Base-by-base conservation (phyloP, 2,888 invertebrate species). In the Harpalus rubripes region DNA sequence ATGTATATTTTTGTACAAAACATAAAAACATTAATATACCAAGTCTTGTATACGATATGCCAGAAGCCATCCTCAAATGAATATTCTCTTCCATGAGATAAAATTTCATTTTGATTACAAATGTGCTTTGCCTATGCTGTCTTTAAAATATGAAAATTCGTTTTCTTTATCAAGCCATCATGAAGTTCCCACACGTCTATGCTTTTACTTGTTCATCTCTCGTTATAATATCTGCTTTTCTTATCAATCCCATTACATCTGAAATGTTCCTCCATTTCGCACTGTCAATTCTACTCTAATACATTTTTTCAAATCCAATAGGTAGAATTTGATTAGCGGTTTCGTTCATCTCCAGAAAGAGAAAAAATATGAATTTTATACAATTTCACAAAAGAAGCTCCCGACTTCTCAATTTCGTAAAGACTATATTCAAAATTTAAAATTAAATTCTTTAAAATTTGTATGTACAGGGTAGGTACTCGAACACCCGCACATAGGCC, bases 191-290 rank as follows among this genome's bases (percentile, higher is more conserved):
- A 32, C 26, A 65, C 68, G 41, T 68, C 15, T n/a, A 41, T n/a
- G 6, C 68, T 68, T 68, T 68, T 68, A 32, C 41, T 68, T 68
- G 32, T 68, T 68, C 63, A 63, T 68, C 68, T 68, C 32, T 68
- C 41, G 41, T 32, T 68, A 68, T 68, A 39, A 68, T 41, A 68
- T 41, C 68, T 41, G 68, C 32, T 68, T 32, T 32, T 68, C 39
- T 7, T 68, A 39, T 68, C 68, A 68, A 39, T 39, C 68, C 32
- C 16, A 68, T 68, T 68, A 68, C 32, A 68, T 68, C 68, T 15
- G 15, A 22, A 68, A 68, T 7, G 68, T 22, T 68, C 12, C 32
- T 68, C 68, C 65, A 65, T 41, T 68, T 68, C 68, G 41, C 26
- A 68, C 39, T 63, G 59, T 61, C 59, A 61, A 61, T 61, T 52